Percentiles rank a stretch among this genome's conserved stretches.
These are phyloP conservation scores for Heteromurus nitidus DNA, from an alignment of 2,888 invertebrate genomes.

Conservation along the genomic window DNA sequence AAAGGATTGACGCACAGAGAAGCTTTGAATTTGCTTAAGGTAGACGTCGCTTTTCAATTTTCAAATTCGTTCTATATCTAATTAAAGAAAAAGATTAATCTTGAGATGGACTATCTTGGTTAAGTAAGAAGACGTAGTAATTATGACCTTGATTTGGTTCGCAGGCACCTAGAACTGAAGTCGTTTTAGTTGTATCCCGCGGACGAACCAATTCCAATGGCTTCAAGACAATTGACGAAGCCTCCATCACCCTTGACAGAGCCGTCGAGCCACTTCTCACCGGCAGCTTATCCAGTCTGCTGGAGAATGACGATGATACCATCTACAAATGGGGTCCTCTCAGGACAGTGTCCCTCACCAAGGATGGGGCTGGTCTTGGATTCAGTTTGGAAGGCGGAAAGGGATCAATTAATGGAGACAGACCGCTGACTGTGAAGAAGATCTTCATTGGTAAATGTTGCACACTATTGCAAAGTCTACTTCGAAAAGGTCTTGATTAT, in stretches of 20 bases:
- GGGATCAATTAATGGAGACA: constrained; percentile 91
- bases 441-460: constrained; percentile 89
- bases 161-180: constrained; percentile 87
- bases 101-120: too few species aligned
- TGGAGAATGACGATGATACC: constrained; percentile 69
- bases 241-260: constrained; percentile 73
- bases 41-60: too few species aligned
- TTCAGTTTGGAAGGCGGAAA: constrained; percentile 96
- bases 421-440: constrained; percentile 92
- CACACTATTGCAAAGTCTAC: too few species aligned
- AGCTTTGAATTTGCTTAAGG: constrained; percentile 91
- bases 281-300: constrained; percentile 63
- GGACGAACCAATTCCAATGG: constrained; percentile 76
- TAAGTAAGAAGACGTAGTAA: too few species aligned
- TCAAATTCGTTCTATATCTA: too few species aligned
- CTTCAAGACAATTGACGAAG: constrained; percentile 72
- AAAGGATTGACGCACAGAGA: constrained; percentile 90
- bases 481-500: neutral
- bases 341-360: constrained; percentile 78
- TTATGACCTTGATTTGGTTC: too few species aligned
- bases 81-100: too few species aligned
- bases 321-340: constrained; percentile 78
- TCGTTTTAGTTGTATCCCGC: constrained; percentile 85
- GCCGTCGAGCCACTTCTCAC: constrained; percentile 70
- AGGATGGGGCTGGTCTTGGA: constrained; percentile 92